Evolutionary conservation across 2,113 vertebrate species (phyloP), one percentile per base, ranked within the genome.

Genomic region (Gobio gobio): DNA sequence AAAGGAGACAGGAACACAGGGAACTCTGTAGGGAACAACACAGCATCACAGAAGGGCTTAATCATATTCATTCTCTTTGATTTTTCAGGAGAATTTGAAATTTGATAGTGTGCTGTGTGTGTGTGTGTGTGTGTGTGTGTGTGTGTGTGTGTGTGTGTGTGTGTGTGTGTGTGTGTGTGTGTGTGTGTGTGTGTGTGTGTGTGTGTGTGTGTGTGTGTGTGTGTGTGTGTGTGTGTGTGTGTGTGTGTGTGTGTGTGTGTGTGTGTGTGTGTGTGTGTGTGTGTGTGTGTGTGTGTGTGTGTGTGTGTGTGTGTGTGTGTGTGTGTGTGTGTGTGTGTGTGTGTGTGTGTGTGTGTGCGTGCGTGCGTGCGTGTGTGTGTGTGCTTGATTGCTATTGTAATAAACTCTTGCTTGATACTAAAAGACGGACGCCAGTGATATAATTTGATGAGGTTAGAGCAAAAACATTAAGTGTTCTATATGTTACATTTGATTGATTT

Each of bases 31-130:
- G 43, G 72, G 61, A 84, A 54, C 12, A 12, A 76, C 68, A 51
- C 59, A 64, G 10, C 59, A 77, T 66, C 70, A 54, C 81, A 77
- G 77, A 51, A 86, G 68, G 82, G 86, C 61, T 85, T 87, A 26
- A 78, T 64, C 64, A 56, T 4, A 56, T 81, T 59, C 9, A 47
- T 84, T 64, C 40, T 24, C 33, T 86, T 78, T 40, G 6, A 40
- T 85, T 87, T 81, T 88, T 79, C 78, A 79, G 49, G 59, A 84
- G 49, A 45, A 76, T 84, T 83, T 43, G 36, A 61, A 76, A 77
- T n/a, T 49, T n/a, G 49, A 68, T 73, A 26, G 85, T 58, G 56
- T 16, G 59, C 26, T 74, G 68, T 68, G 56, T 61, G 75, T 80
- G 68, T 58, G 77, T 77, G 64, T 74, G n/a, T 72, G 74, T 64